phyloP scores from a whole-genome alignment of 23 tunicate genomes.

The Styela plicata region DNA sequence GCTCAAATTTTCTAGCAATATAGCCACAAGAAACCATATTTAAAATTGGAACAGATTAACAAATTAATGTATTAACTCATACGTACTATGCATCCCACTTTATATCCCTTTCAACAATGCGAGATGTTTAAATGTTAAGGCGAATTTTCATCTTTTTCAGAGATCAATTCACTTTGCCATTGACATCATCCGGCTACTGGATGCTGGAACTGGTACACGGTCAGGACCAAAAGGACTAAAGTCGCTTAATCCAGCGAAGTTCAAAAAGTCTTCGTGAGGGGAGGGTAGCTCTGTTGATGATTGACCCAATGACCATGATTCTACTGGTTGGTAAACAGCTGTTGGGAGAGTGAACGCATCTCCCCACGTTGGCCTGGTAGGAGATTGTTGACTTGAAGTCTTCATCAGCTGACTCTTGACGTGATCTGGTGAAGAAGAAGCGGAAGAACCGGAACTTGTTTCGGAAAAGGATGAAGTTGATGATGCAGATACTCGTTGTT shows the following conservation, averaged over 20 bases:
- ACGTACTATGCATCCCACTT: no score
- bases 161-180: not conserved
- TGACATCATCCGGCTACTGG: not conserved
- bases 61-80: no score
- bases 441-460: not conserved
- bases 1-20: no score
- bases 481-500: not conserved
- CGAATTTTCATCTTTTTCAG: no score
- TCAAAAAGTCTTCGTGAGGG: not conserved
- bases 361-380: not conserved
- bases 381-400: not conserved
- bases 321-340: not conserved
- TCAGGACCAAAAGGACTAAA: not conserved
- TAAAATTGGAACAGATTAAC: no score
- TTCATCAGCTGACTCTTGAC: not conserved
- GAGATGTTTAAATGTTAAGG: no score
- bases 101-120: no score
- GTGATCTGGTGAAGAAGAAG: constrained; percentile 14
- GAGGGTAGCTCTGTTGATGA: not conserved
- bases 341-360: not conserved
- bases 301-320: not conserved
- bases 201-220: not conserved
- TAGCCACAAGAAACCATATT: no score
- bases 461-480: constrained; percentile 17
- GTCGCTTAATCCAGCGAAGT: not conserved